These are phyloP conservation scores for Hydrozoanthus tunicans DNA, from an alignment of 64 coral and sea anemone species.

Conservation along the genomic window DNA sequence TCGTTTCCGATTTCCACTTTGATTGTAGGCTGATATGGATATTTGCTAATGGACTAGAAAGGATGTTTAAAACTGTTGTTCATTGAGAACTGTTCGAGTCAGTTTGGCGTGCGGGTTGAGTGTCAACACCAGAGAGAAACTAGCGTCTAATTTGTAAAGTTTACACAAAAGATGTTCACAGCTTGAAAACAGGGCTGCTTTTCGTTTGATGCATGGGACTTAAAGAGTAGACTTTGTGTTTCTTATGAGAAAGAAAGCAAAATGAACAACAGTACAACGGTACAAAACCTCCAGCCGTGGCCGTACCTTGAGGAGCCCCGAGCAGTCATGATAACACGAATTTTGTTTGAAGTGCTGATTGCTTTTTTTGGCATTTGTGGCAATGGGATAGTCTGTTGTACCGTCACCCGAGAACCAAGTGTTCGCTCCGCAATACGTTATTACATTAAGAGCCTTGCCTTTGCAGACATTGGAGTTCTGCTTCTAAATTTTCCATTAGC, in stretches of 20 bases:
- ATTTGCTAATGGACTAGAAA: constrained; percentile 35
- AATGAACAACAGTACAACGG: constrained; percentile 2
- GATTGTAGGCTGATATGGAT: constrained; percentile 15
- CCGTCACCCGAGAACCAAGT: constrained; percentile 16
- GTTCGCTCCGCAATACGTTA: constrained; percentile 43
- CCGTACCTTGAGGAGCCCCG: constrained; percentile 17
- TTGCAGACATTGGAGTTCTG: constrained; percentile 58
- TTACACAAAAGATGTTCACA: not conserved
- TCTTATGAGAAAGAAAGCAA: not conserved
- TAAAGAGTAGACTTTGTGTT: not conserved
- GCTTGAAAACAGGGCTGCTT: not conserved
- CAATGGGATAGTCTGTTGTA: constrained; percentile 36
- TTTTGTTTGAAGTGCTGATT: not conserved
- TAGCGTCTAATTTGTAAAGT: too few species aligned
- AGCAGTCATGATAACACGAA: not conserved
- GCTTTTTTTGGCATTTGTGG: constrained; percentile 54
- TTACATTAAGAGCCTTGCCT: constrained; percentile 57
- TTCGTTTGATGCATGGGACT: not conserved
- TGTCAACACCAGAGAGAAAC: not conserved
- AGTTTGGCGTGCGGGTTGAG: not conserved
- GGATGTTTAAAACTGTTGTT: constrained; percentile 19
- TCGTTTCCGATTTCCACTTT: constrained; percentile 43
- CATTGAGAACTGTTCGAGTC: not conserved
- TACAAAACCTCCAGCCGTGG: not conserved
- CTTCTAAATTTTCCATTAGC: constrained; percentile 58